phyloP scores from a whole-genome alignment of 2,888 invertebrate species.

The Drosophila maculinotata region DNA sequence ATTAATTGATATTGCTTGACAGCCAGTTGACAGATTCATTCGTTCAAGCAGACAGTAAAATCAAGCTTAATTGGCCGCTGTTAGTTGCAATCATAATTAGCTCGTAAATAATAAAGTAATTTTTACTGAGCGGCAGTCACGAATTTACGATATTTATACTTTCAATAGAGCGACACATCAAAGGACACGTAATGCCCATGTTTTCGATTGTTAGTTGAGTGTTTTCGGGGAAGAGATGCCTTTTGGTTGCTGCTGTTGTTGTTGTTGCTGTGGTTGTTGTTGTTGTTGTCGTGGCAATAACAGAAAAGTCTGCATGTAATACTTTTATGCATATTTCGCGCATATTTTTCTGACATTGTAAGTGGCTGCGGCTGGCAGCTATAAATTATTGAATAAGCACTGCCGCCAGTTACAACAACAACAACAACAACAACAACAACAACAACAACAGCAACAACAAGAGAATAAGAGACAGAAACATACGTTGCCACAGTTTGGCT shows the following conservation, averaged over 20 bases:
- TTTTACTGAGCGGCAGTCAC: constrained; percentile 10
- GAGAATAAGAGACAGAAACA: constrained; percentile 20
- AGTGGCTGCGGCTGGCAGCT: constrained; percentile 79
- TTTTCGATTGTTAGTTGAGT: constrained; percentile 33
- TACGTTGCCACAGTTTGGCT: constrained; percentile 41
- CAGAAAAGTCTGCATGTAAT: constrained; percentile 70
- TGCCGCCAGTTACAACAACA: constrained; percentile 51
- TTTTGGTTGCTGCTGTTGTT: too few species aligned
- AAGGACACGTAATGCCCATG: constrained; percentile 22
- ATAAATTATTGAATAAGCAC: constrained; percentile 79
- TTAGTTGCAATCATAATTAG: constrained; percentile 13
- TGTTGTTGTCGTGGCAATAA: constrained; percentile 34
- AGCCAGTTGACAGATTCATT: constrained; percentile 36
- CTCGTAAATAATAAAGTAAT: constrained; percentile 9
- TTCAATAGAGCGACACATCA: constrained; percentile 17
- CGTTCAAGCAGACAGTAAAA: constrained; percentile 1
- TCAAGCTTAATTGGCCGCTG: constrained; percentile 1
- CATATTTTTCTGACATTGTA: constrained; percentile 80
- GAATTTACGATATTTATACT: background rate
- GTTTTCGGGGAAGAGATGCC: constrained; percentile 13
- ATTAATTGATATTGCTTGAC: constrained; percentile 22
- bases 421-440: constrained; percentile 28
- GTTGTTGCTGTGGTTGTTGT: background rate
- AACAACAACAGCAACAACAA: constrained; percentile 21
- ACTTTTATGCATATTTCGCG: constrained; percentile 80